These are phyloP conservation scores for Anthonomus grandis DNA, from an alignment of 1,140 invertebrate genomes.

Conservation along the genomic window DNA sequence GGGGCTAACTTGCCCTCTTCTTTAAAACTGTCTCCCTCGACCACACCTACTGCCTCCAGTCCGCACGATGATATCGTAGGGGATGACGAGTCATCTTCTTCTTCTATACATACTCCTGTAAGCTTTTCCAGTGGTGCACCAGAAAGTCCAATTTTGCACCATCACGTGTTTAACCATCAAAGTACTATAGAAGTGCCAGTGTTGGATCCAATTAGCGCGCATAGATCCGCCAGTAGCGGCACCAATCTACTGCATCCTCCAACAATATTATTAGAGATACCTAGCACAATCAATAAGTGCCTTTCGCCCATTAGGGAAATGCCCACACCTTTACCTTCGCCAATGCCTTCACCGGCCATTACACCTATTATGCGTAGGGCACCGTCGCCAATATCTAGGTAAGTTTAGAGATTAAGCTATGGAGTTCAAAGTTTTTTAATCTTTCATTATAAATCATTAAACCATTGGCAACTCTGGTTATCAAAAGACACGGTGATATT, in stretches of 20 bases:
- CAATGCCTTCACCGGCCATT: slow-evolving; percentile 63
- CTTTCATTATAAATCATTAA: too few species aligned
- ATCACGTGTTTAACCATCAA: slow-evolving; percentile 31
- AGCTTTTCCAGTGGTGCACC: slow-evolving; percentile 53
- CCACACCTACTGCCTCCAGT: slow-evolving; percentile 63
- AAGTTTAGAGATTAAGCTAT: too few species aligned
- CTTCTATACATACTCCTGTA: slow-evolving; percentile 57
- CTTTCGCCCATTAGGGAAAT: slow-evolving; percentile 70
- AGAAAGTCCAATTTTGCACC: slow-evolving; percentile 56
- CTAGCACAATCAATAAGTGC: slow-evolving; percentile 65
- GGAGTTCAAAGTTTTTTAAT: too few species aligned
- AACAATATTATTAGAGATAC: slow-evolving; percentile 69
- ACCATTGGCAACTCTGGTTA: too few species aligned
- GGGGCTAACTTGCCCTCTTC: slow-evolving; percentile 55
- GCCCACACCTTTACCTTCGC: slow-evolving; percentile 66
- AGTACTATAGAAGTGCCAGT: slow-evolving; percentile 62
- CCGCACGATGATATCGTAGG: slow-evolving; percentile 63
- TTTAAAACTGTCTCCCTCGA: slow-evolving; percentile 57
- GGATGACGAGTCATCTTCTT: slow-evolving; percentile 60
- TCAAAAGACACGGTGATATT: too few species aligned
- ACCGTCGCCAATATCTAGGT: slow-evolving; percentile 21
- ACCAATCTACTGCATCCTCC: slow-evolving; percentile 62
- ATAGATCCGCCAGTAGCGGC: slow-evolving; percentile 52
- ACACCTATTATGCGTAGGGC: slow-evolving; percentile 60
- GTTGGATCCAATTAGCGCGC: slow-evolving; percentile 61